A percentile compares a stretch with the other conserved stretches of the same genome.
Evolutionary conservation across 2,888 invertebrate species (phyloP).

Genomic region (Meloe dianella): DNA sequence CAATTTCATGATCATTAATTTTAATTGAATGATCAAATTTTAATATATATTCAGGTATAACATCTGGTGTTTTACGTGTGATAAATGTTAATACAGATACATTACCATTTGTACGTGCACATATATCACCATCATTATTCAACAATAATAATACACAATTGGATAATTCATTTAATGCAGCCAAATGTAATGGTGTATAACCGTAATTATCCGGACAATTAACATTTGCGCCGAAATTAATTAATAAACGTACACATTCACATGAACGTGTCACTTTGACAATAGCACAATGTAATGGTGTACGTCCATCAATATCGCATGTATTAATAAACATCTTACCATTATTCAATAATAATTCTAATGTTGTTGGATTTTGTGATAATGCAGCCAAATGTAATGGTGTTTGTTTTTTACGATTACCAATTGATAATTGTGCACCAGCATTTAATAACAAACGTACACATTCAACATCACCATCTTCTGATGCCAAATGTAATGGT

Average conservation of each 20-base stretch:
- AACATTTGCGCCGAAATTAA: conserved; percentile 73
- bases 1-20: conserved; percentile 82
- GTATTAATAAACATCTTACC: conserved; percentile 56
- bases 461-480: conserved; percentile 84
- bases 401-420: conserved; percentile 78
- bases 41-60: conserved; percentile 67
- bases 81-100: conserved; percentile 82
- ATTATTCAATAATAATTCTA: conserved; percentile 71
- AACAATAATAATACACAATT: conserved; percentile 75
- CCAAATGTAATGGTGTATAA: conserved; percentile 84
- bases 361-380: conserved; percentile 79
- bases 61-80: conserved; percentile 82
- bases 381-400: conserved; percentile 84
- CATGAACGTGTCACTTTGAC: conserved; percentile 76
- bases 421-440: conserved; percentile 77
- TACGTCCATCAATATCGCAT: conserved; percentile 78
- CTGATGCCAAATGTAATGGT: conserved; percentile 85
- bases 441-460: conserved; percentile 74
- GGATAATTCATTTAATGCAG: conserved; percentile 83
- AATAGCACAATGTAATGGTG: conserved; percentile 81
- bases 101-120: conserved; percentile 80
- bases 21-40: conserved; percentile 79
- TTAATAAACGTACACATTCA: conserved; percentile 71
- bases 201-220: conserved; percentile 81
- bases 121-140: conserved; percentile 81